Evolutionary conservation across 1,140 invertebrate genomes (phyloP).

Genomic region (Whitmania pigra): DNA sequence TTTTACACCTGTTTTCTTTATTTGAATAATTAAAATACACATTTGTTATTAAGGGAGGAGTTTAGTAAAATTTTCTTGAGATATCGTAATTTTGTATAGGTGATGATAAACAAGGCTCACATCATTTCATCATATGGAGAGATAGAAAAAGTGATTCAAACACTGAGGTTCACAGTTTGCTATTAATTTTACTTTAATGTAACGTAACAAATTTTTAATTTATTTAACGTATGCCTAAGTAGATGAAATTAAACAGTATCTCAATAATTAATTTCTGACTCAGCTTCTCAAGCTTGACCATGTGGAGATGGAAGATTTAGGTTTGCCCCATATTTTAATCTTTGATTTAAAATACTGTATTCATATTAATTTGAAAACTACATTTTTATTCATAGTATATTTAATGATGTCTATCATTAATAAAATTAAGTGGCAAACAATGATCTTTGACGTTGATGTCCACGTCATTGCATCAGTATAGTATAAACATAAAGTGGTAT

Average conservation of each 20-base stretch:
- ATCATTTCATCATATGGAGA: conserved; percentile 7
- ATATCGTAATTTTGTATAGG: not conserved
- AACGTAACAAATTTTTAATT: not conserved
- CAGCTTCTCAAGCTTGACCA: not conserved
- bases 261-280: not conserved
- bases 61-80: too few relatives aligned
- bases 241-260: not conserved
- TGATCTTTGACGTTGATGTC: not conserved
- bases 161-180: not conserved
- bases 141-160: conserved; percentile 9
- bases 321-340: not conserved
- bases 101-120: not conserved
- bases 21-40: too few relatives aligned
- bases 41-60: too few relatives aligned
- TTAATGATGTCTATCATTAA: too few relatives aligned
- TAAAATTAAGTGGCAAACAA: too few relatives aligned
- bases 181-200: not conserved
- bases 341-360: not conserved
- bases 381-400: too few relatives aligned
- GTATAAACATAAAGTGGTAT: not conserved
- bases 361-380: not conserved
- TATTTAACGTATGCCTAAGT: not conserved
- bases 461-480: not conserved
- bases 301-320: conserved; percentile 11
- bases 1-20: too few relatives aligned